Base-by-base conservation (phyloP, 1,140 invertebrate species). In the Heliconius hermathena region DNA sequence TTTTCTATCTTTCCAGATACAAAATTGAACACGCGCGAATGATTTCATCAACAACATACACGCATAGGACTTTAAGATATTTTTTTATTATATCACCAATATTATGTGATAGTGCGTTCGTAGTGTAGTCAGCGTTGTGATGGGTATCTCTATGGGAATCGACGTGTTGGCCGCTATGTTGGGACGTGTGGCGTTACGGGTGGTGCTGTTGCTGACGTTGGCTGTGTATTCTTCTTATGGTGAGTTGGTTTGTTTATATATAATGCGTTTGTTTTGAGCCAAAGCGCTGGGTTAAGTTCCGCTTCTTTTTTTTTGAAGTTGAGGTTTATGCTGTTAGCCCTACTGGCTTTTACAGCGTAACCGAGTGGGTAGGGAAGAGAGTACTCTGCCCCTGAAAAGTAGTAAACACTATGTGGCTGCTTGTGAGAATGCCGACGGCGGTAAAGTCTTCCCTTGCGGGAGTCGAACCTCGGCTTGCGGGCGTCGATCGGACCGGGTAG, bases 151-250 rank as follows among this genome's bases (percentile, higher is more conserved):
- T 66, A 66, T 29, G 73, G 87, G 88, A 89, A 89, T 88, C 81
- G 84, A 85, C 81, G 83, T 84, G 84, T 87, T 88, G 57, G 82
- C 82, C 3, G 72, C 85, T 46, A 76, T 78, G 49, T 74, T 82
- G 78, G 87, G 87, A 60, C 85, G 77, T 11, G 52, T 86, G 76
- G 71, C 89, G 78, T 76, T 83, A 57, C 82, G 82, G 16, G 83
- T 87, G 79, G 72, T 86, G 76, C 70, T 93, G 81, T 84, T 93
- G 75, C 85, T 93, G n/a, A 81, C 85, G n/a, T 54, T 91, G 8
- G 86, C 90, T 29, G 91, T 93, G 9, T 93, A 91, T 83, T 92
- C 91, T 16, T 91, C 91, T 76, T 89, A 93, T 79, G 91, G 91
- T 93, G 41, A 90, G 90, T 87, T 22, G 54, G 16, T 54, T 57